Percentiles rank a stretch among this genome's conserved stretches.
phyloP scores from a whole-genome alignment of 35 echinoderm and acorn worm species.

The Ophioderma brevispina region DNA sequence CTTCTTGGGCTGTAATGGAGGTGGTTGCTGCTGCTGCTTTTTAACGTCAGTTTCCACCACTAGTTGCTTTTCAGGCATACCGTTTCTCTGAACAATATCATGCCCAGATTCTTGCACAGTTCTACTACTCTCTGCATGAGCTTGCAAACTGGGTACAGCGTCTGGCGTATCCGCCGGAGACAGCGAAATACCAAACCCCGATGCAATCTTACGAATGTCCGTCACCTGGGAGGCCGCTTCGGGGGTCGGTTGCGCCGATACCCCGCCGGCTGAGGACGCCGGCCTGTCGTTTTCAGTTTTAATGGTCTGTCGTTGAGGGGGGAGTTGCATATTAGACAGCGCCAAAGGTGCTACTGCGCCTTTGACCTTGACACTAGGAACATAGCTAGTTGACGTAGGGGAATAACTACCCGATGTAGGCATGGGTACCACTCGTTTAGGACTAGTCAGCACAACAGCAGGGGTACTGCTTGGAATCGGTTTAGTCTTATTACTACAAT shows the following conservation, averaged over 20 bases:
- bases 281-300: background rate
- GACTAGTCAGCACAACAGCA: background rate
- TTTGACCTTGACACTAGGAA: background rate
- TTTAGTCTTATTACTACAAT: background rate
- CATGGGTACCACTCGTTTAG: background rate
- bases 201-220: constrained; percentile 68
- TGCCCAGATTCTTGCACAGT: too few relatives aligned
- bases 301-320: background rate
- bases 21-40: background rate
- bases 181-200: constrained; percentile 59
- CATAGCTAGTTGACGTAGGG: too few relatives aligned
- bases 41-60: background rate
- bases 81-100: background rate
- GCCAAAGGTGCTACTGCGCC: background rate
- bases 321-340: constrained; percentile 4
- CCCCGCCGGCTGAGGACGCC: background rate
- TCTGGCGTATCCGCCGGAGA: constrained; percentile 14
- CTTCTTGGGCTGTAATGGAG: background rate
- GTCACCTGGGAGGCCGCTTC: constrained; percentile 48
- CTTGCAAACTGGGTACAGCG: background rate
- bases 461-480: background rate
- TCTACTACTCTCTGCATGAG: background rate
- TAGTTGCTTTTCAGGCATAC: background rate
- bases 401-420: background rate
- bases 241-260: background rate